Conservation (phyloP, 2,797 vertebrate species). For the Acipenser transmontanus region DNA sequence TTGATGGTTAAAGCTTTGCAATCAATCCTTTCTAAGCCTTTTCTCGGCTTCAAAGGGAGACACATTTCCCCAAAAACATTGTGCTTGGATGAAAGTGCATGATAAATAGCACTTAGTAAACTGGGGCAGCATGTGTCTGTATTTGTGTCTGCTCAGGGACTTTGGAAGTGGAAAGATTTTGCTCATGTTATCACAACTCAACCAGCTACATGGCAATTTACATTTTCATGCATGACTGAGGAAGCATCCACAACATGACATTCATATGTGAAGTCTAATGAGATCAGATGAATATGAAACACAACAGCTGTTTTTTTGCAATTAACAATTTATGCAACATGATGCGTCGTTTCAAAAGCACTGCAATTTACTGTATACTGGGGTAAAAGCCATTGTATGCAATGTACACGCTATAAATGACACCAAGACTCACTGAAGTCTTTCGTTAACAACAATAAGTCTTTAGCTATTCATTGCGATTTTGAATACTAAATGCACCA, state of each 20-base stretch:
- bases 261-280: conserved; percentile 12
- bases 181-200: conserved; percentile 5
- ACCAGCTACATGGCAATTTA: conserved; percentile 13
- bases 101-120: conserved; percentile 10
- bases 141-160: conserved; percentile 17
- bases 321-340: conserved; percentile 66
- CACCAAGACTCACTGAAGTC: no score
- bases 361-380: conserved; percentile 42
- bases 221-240: conserved; percentile 6
- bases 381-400: conserved; percentile 24
- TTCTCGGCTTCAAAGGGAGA: background rate
- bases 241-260: conserved; percentile 8
- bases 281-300: conserved; percentile 30
- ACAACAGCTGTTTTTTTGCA: conserved; percentile 50
- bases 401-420: conserved; percentile 17
- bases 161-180: conserved; percentile 11
- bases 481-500: no score
- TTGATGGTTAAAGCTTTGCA: background rate
- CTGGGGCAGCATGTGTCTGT: conserved; percentile 15
- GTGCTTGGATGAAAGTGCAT: background rate
- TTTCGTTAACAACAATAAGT: no score
- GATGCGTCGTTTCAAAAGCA: conserved; percentile 50
- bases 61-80: background rate
- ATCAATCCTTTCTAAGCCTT: background rate
- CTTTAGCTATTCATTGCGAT: no score